phyloP scores from a whole-genome alignment of 2,113 vertebrate genomes.

The Nibea coibor region DNA sequence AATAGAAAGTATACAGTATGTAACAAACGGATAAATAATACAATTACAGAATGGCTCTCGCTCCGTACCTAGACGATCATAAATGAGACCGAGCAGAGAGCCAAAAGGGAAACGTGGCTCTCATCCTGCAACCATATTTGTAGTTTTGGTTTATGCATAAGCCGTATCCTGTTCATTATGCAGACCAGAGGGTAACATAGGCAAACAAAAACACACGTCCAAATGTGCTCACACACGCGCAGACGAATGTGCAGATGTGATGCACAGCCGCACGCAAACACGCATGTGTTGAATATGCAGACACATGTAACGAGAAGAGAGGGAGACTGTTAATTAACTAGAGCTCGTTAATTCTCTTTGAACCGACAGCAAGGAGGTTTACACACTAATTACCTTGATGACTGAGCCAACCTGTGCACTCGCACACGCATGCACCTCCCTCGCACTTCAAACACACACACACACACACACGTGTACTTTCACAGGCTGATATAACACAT shows the following conservation, averaged over 20 bases:
- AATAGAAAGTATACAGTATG: slow-evolving; percentile 1
- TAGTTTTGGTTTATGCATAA: slow-evolving; percentile 77
- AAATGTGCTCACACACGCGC: slow-evolving; percentile 24
- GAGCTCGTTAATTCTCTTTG: slow-evolving; percentile 83
- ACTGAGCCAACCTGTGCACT: slow-evolving; percentile 72
- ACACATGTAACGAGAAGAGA: slow-evolving; percentile 79
- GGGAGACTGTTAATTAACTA: slow-evolving; percentile 83
- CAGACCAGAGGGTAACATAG: slow-evolving; percentile 52
- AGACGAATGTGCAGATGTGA: slow-evolving; percentile 61
- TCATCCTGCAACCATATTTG: slow-evolving; percentile 68
- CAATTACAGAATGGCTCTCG: slow-evolving; percentile 8
- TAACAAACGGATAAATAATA: slow-evolving; percentile 32
- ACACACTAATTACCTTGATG: slow-evolving; percentile 83
- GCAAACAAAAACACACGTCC: slow-evolving; percentile 44
- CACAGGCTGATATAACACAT: slow-evolving; percentile 68
- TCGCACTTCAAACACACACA: slow-evolving; percentile 10
- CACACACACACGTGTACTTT: slow-evolving; percentile 24
- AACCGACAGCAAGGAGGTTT: slow-evolving; percentile 81
- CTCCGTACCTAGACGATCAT: slow-evolving; percentile 22
- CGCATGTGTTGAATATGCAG: slow-evolving; percentile 78
- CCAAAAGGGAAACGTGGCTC: slow-evolving; percentile 55
- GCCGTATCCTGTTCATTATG: slow-evolving; percentile 70
- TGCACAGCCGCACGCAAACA: slow-evolving; percentile 34
- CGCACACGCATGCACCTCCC: slow-evolving; percentile 29
- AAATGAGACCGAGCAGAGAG: slow-evolving; percentile 39